Conservation (phyloP, 1,140 invertebrate genomes). For the Anoplolepis gracilipes region DNA sequence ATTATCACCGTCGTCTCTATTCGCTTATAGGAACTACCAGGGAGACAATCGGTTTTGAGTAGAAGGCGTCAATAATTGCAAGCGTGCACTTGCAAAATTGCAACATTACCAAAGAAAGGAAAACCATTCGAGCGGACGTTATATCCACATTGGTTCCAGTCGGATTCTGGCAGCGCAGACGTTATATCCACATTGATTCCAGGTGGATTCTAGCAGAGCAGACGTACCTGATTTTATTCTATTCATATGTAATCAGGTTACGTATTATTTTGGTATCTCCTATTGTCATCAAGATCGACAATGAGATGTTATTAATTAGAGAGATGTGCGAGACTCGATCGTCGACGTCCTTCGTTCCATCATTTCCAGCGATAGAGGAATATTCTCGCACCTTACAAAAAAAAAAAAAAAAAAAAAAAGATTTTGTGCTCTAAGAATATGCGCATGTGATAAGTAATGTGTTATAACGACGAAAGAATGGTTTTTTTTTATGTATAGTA, state of each 20-base stretch:
- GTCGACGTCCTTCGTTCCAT: neutral
- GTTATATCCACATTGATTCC: neutral
- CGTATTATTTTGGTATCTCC: no score
- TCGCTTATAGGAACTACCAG: constrained; percentile 3
- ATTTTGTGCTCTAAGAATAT: neutral
- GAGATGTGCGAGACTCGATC: neutral
- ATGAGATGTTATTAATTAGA: neutral
- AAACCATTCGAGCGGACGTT: neutral
- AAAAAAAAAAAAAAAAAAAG: neutral
- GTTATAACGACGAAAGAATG: no score
- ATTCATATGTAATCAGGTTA: neutral
- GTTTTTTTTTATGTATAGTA: neutral
- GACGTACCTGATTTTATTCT: neutral
- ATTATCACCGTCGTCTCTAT: constrained; percentile 22
- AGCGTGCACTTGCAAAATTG: neutral
- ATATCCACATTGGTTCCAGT: neutral
- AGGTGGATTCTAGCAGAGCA: neutral
- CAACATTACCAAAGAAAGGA: constrained; percentile 19
- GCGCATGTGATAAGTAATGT: neutral
- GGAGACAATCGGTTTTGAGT: constrained; percentile 2
- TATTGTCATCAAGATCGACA: neutral
- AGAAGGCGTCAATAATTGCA: constrained; percentile 1
- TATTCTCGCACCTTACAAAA: neutral
- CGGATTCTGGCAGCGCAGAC: neutral
- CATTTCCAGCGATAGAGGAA: neutral